Conservation (phyloP, 2,888 invertebrate genomes). For the Dolichopus griseipennis region DNA sequence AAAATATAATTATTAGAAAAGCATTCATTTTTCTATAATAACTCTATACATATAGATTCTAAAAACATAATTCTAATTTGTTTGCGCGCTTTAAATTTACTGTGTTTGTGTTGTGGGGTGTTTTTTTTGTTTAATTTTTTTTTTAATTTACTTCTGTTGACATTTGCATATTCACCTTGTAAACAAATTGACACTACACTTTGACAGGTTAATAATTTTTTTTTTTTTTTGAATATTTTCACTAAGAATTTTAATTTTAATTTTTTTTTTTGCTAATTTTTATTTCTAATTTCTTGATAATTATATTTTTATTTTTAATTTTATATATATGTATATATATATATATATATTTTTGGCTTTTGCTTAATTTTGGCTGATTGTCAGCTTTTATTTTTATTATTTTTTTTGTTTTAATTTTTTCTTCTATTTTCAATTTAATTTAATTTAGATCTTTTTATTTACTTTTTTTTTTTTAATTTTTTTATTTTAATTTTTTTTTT, state of each 20-base stretch:
- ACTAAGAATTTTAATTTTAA: neutral
- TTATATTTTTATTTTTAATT: too few relatives aligned
- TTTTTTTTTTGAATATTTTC: neutral
- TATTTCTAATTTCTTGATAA: too few relatives aligned
- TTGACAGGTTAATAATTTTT: constrained; percentile 1
- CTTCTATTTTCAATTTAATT: neutral
- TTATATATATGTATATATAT: too few relatives aligned
- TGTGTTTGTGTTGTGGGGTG: too few relatives aligned
- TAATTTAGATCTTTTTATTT: too few relatives aligned
- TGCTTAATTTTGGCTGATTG: neutral
- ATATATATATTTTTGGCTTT: too few relatives aligned
- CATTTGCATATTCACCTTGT: neutral
- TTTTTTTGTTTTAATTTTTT: neutral
- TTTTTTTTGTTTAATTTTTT: neutral
- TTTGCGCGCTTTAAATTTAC: neutral
- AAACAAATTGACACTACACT: neutral
- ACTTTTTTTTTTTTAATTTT: too few relatives aligned
- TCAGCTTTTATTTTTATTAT: neutral
- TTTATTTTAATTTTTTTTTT: too few relatives aligned
- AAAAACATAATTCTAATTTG: neutral
- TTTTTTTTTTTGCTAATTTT: neutral
- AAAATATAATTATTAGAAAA: neutral
- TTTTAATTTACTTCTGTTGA: neutral
- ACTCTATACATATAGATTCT: neutral
- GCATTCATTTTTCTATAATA: neutral